phyloP scores from a whole-genome alignment of 23 tunicate genomes.

The Clavelina lepadiformis region DNA sequence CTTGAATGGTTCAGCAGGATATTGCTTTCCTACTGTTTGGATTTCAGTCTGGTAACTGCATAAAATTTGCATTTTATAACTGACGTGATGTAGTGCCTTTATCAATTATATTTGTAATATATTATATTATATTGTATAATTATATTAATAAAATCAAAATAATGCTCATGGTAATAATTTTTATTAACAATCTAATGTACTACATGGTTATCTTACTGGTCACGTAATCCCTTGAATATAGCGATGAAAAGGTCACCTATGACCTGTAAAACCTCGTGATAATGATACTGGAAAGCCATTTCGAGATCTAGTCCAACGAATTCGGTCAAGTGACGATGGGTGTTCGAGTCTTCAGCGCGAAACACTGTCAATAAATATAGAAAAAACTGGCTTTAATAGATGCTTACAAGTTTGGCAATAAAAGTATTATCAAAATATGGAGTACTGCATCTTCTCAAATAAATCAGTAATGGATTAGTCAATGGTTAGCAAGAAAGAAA shows the following conservation, averaged over 20 bases:
- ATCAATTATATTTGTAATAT: too few relatives aligned
- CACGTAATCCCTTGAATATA: conserved; percentile 91
- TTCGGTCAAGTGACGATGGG: conserved; percentile 97
- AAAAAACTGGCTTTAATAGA: background rate
- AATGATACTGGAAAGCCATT: conserved; percentile 97
- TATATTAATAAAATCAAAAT: too few relatives aligned
- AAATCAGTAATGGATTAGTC: too few relatives aligned
- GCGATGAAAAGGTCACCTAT: conserved; percentile 93
- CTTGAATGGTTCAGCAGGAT: conserved; percentile 93
- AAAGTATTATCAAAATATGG: too few relatives aligned
- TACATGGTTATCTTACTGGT: conserved; percentile 36
- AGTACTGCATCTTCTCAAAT: too few relatives aligned
- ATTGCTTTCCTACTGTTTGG: conserved; percentile 77
- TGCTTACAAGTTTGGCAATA: background rate
- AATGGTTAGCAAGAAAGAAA: too few relatives aligned
- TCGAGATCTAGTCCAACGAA: conserved; percentile 98
- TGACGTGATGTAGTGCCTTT: too few relatives aligned
- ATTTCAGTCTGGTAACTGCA: conserved; percentile 81
- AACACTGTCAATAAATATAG: conserved; percentile 43
- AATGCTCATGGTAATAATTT: too few relatives aligned
- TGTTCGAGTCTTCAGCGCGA: conserved; percentile 99
- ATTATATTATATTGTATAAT: too few relatives aligned
- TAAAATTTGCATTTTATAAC: too few relatives aligned
- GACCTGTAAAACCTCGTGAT: conserved; percentile 88
- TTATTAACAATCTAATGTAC: background rate